Evolutionary conservation across 2,888 invertebrate genomes (phyloP).

Genomic region (Cerastis leucographa): DNA sequence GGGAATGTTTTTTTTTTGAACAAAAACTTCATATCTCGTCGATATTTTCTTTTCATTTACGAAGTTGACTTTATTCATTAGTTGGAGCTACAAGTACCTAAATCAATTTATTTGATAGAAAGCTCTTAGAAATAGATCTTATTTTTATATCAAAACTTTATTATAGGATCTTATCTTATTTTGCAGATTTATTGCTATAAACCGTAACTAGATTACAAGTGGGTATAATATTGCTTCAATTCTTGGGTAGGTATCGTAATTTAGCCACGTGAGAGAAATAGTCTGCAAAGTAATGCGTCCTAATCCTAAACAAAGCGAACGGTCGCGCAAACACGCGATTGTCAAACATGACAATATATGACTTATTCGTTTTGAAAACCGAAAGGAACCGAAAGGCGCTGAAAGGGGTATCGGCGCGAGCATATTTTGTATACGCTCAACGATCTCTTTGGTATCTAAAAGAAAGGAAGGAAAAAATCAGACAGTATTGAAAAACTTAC

Average conservation of each 20-base stretch:
- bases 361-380: not conserved
- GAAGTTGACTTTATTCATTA: not conserved
- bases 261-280: not conserved
- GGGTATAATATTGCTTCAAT: not conserved
- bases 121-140: not conserved
- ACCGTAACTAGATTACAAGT: too few relatives aligned
- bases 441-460: not conserved
- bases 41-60: not conserved
- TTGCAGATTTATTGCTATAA: not conserved
- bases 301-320: not conserved
- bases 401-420: not conserved
- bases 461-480: not conserved
- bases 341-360: too few relatives aligned
- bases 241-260: not conserved
- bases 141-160: not conserved
- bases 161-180: not conserved
- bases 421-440: not conserved
- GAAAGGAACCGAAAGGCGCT: not conserved
- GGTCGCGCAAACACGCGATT: not conserved
- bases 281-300: not conserved
- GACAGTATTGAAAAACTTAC: constrained; percentile 62
- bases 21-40: too few relatives aligned
- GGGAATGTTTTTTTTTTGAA: too few relatives aligned
- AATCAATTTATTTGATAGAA: not conserved
- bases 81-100: not conserved